These are phyloP conservation scores for Drosophila pectinifera DNA, from an alignment of 1,140 invertebrate genomes.

Conservation along the genomic window DNA sequence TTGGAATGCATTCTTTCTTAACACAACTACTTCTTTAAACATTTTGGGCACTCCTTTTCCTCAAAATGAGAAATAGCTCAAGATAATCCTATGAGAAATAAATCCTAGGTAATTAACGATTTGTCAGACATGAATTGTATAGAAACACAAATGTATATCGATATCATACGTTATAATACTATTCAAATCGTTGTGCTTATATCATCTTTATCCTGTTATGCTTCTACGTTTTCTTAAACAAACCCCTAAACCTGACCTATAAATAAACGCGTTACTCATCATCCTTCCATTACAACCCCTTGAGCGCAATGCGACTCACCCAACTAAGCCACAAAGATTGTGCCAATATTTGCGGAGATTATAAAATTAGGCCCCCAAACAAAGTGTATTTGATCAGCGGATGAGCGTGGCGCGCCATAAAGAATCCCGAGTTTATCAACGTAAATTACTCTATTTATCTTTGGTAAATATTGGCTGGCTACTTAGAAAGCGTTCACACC, in stretches of 20 bases:
- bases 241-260: background rate
- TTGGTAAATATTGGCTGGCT: constrained; percentile 27
- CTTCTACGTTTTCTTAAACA: background rate
- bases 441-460: constrained; percentile 41
- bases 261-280: constrained; percentile 47
- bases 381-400: constrained; percentile 47
- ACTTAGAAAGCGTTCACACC: constrained; percentile 43
- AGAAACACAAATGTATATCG: background rate
- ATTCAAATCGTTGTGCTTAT: background rate
- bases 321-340: constrained; percentile 13
- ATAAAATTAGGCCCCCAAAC: constrained; percentile 45
- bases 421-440: constrained; percentile 52
- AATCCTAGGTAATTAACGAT: no score
- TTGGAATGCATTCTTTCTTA: no score
- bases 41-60: no score
- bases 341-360: constrained; percentile 57
- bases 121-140: no score
- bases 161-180: background rate
- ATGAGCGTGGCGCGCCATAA: constrained; percentile 39
- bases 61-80: no score
- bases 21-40: no score
- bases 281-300: constrained; percentile 13
- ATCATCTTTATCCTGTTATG: background rate
- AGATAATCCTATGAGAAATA: no score
- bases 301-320: constrained; percentile 41